Evolutionary conservation across 2,888 invertebrate species (phyloP), one percentile per base, ranked within the genome.

Genomic region (Falcaria lacertinaria): DNA sequence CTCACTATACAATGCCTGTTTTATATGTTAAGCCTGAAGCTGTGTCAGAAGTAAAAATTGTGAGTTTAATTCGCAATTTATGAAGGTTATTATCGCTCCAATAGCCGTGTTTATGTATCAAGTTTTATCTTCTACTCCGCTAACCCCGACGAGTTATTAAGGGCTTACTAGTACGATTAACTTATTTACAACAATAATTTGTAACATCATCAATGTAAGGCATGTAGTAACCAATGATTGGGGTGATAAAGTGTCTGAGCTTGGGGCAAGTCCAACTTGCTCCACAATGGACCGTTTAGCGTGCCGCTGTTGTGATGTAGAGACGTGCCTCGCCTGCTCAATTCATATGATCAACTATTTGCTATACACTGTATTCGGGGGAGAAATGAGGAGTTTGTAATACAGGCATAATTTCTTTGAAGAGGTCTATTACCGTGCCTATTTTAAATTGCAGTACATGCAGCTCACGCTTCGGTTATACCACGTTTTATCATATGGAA

Each of bases 271-370:
- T 36, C 43, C 33, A 47, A 54, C 46, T 50, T 34, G 14, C 36
- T 32, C 40, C 40, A 54, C 48, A 54, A 47, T 54, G 42, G 43
- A 41, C 46, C 44, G 44, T 44, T 56, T 50, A 54, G 39, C 42
- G 40, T 43, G 41, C 42, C 45, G 44, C 38, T 43, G 43, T 47
- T 47, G 43, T 50, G 41, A 38, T 44, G 47, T 42, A 22, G 33
- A n/a, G 34, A 42, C 50, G 50, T 57, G 33, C 25, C 8, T 40
- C 52, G 33, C 39, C 45, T 46, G 15, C 37, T 6, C 37, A 37
- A 25, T 22, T 14, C 15, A 15, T 37, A 28, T 28, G 3, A 28
- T 11, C 11, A 28, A 11, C 11, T 11, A 11, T 11, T 11, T 11
- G 11, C 1, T 28, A 28, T 28, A 1, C 8, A 28, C 8, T 11